Conservation (phyloP, 2,113 vertebrate species). For the Galemys pyrenaicus region DNA sequence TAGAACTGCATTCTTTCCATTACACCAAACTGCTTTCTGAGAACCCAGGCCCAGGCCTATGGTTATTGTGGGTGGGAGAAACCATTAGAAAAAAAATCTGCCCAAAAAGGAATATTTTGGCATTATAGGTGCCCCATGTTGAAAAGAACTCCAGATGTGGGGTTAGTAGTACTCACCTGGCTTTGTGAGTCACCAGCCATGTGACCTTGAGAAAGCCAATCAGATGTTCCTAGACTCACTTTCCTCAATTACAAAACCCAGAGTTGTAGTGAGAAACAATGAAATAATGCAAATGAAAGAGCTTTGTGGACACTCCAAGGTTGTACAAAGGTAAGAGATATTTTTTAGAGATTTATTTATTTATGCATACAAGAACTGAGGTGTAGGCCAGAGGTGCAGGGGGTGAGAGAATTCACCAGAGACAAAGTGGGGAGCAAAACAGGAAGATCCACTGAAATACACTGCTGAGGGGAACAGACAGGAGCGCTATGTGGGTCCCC, state of each 20-base stretch:
- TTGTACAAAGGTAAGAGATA: slow-evolving; percentile 38
- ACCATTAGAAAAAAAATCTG: slow-evolving; percentile 41
- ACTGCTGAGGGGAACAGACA: too few relatives aligned
- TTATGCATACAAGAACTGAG: too few relatives aligned
- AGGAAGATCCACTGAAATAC: too few relatives aligned
- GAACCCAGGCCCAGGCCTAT: background rate
- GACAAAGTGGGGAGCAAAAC: too few relatives aligned
- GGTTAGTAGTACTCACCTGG: background rate
- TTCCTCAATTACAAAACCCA: slow-evolving; percentile 60
- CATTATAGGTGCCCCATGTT: background rate
- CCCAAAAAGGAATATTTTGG: slow-evolving; percentile 30
- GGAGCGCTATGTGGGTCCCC: too few relatives aligned
- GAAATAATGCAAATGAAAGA: slow-evolving; percentile 38
- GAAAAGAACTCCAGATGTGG: slow-evolving; percentile 48
- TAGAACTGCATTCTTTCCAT: slow-evolving; percentile 32
- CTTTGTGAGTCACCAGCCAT: background rate
- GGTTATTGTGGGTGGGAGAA: slow-evolving; percentile 49
- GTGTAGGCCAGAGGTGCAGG: too few relatives aligned
- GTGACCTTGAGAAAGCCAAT: slow-evolving; percentile 32
- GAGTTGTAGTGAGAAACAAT: slow-evolving; percentile 54
- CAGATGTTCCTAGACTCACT: slow-evolving; percentile 42
- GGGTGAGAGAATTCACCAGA: too few relatives aligned
- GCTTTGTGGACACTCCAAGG: background rate
- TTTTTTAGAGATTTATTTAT: too few relatives aligned
- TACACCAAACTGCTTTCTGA: background rate